Evolutionary conservation across 2,113 vertebrate species (phyloP).

Genomic region (Nibea coibor): DNA sequence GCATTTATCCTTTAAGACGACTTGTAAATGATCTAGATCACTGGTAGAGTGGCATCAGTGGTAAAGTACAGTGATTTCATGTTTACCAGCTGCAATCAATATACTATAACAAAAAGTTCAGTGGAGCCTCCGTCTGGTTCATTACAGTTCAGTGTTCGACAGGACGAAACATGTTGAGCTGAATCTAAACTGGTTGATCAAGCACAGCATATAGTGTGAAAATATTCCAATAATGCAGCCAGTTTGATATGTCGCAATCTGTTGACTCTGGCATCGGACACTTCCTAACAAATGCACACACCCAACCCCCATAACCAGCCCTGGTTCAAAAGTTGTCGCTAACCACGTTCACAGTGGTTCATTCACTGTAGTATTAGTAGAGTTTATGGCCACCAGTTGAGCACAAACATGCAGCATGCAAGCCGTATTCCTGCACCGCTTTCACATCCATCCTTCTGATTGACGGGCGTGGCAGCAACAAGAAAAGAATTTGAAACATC

Average conservation of each 20-base stretch:
- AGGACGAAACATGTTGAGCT: not conserved
- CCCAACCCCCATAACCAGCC: slow-evolving; percentile 12
- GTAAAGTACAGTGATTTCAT: not conserved
- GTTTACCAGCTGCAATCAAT: not conserved
- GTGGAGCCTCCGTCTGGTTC: slow-evolving; percentile 4
- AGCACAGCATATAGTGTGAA: not conserved
- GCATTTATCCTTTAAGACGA: not conserved
- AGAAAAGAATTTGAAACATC: no score
- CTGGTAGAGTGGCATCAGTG: no score
- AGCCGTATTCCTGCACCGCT: not conserved
- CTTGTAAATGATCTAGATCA: not conserved
- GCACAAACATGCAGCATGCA: not conserved
- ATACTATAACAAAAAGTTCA: no score
- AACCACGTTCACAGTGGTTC: not conserved
- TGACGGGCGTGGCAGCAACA: no score
- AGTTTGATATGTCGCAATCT: slow-evolving; percentile 10
- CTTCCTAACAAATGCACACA: slow-evolving; percentile 4
- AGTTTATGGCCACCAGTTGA: not conserved
- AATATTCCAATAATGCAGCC: slow-evolving; percentile 20
- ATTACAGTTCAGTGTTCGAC: not conserved
- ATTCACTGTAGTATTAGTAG: not conserved
- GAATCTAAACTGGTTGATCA: slow-evolving; percentile 36
- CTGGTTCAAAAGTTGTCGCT: slow-evolving; percentile 5
- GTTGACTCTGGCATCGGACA: not conserved
- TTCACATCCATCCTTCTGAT: not conserved